phyloP scores from a whole-genome alignment of 2,888 invertebrate species.

The Tetragnatha montana region DNA sequence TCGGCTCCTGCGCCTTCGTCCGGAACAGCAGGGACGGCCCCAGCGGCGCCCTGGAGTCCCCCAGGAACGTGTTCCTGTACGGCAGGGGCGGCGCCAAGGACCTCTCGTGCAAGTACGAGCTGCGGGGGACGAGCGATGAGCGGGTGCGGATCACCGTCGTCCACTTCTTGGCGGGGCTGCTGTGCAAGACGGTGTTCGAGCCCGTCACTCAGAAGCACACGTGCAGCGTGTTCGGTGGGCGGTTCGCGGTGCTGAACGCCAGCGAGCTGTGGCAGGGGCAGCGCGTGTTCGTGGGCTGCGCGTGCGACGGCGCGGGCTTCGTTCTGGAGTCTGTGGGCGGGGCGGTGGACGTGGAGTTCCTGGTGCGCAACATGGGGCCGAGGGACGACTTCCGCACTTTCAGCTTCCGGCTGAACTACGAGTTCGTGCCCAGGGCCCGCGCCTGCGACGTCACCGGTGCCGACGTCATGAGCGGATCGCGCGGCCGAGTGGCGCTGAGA shows the following conservation, averaged over 20 bases:
- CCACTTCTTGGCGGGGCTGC: conserved; percentile 83
- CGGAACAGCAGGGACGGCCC: conserved; percentile 68
- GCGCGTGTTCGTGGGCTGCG: conserved; percentile 60
- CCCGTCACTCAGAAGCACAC: conserved; percentile 51
- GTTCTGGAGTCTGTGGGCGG: conserved; percentile 83
- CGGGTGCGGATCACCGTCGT: conserved; percentile 79
- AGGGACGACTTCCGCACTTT: conserved; percentile 87
- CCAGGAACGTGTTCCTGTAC: conserved; percentile 87
- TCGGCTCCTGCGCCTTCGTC: conserved; percentile 57
- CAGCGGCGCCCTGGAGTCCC: conserved; percentile 84
- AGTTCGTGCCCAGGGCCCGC: conserved; percentile 82
- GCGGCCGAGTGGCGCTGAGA: conserved; percentile 51
- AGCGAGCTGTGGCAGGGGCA: conserved; percentile 67
- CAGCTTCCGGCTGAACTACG: conserved; percentile 86
- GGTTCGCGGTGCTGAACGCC: conserved; percentile 59
- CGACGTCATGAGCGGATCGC: conserved; percentile 51
- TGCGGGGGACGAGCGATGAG: conserved; percentile 66
- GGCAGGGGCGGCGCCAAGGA: conserved; percentile 87
- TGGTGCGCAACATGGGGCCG: conserved; percentile 86
- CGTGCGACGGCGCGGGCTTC: conserved; percentile 76
- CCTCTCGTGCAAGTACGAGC: conserved; percentile 80
- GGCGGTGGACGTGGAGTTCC: conserved; percentile 84
- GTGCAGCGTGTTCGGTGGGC: conserved; percentile 55
- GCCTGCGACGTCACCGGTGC: conserved; percentile 24
- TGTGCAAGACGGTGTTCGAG: conserved; percentile 60